Percentiles rank a stretch among this genome's conserved stretches.
phyloP scores from a whole-genome alignment of 2,888 invertebrate genomes.

The Iselma pallidipennis region DNA sequence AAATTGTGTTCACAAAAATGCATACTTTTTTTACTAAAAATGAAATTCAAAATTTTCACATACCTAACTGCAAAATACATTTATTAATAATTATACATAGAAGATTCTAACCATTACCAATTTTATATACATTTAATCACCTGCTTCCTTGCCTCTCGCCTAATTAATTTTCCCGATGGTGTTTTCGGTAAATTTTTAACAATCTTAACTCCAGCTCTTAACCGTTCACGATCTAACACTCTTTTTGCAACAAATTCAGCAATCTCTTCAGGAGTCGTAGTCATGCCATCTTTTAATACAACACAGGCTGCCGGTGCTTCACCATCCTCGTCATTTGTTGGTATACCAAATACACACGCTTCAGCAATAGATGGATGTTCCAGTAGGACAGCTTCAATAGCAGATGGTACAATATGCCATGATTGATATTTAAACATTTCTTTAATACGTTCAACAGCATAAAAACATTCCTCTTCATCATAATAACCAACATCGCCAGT shows the following conservation, averaged over 20 bases:
- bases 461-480: conserved; percentile 56
- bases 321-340: conserved; percentile 38
- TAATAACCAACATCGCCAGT: conserved; percentile 60
- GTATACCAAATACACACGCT: conserved; percentile 40
- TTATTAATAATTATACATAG: too few species aligned
- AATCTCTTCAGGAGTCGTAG: conserved; percentile 26
- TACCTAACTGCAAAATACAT: too few species aligned
- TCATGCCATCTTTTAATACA: conserved; percentile 18
- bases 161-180: conserved; percentile 34
- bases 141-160: not conserved
- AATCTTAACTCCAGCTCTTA: conserved; percentile 41
- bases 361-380: conserved; percentile 40
- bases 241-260: conserved; percentile 33
- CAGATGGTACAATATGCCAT: conserved; percentile 54
- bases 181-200: conserved; percentile 38
- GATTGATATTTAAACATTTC: conserved; percentile 57
- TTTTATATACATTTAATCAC: too few species aligned
- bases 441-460: conserved; percentile 57
- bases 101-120: too few species aligned
- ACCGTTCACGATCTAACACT: conserved; percentile 37
- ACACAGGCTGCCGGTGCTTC: conserved; percentile 39
- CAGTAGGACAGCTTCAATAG: conserved; percentile 37
- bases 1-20: too few species aligned
- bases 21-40: too few species aligned
- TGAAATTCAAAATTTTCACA: too few species aligned